phyloP scores from a whole-genome alignment of 2,797 vertebrate genomes.

The Gallinago solitaria region DNA sequence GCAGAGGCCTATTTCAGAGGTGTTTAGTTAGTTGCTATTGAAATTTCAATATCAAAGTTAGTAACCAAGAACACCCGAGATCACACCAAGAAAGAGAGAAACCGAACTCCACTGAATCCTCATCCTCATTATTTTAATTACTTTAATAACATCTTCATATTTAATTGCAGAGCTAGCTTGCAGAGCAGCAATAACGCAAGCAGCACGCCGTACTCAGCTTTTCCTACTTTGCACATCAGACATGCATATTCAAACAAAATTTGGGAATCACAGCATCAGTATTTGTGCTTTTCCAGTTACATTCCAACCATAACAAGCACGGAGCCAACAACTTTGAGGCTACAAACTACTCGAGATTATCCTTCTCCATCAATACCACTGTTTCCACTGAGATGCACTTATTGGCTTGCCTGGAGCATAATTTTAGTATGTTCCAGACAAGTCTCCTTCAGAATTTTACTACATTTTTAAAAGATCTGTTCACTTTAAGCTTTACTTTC shows the following conservation, averaged over 20 bases:
- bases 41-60: not conserved
- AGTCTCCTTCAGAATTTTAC: not conserved
- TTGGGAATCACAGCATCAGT: not conserved
- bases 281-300: not conserved
- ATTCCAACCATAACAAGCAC: not conserved
- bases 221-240: not conserved
- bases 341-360: not conserved
- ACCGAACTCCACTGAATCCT: not conserved
- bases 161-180: not conserved
- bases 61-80: not conserved
- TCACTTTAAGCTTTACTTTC: not conserved
- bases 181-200: not conserved
- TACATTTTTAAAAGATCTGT: not conserved
- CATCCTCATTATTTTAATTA: not conserved
- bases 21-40: not conserved
- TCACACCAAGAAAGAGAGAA: not conserved
- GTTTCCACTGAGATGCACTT: not conserved
- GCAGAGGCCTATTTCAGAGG: not conserved
- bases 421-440: not conserved
- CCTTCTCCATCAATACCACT: not conserved
- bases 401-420: not conserved
- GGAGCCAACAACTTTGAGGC: not conserved
- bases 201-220: not conserved
- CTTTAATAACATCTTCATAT: not conserved
- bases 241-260: not conserved